Evolutionary conservation across 2,113 vertebrate species (phyloP), one percentile per base, ranked within the genome.

Genomic region (Oxygymnocypris stewartii): DNA sequence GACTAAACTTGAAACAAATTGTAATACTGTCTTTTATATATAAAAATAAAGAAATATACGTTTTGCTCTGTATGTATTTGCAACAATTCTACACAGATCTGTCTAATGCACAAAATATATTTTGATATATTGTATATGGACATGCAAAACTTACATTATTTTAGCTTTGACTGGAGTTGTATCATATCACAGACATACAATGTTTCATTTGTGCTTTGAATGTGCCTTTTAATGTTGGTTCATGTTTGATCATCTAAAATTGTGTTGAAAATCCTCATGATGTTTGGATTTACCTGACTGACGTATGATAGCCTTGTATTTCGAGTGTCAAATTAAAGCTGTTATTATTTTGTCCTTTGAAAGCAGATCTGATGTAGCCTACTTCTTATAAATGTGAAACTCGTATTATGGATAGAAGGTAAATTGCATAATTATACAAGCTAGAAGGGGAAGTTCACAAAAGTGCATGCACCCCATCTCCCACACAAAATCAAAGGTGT

Each of bases 31-130:
- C 31, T 79, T 40, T n/a, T 71, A 11, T 63, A 25, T 42, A 6
- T n/a, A 65, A 81, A 44, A 28, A 4, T 28, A 1, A 81, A 81
- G n/a, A 81, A 47, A 47, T 81, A 4, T 18, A 5, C 1, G 14
- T 28, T 47, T 81, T 44, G 51, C 31, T 59, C 73, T 76, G 12
- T 59, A 31, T 31, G 28, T 31, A 79, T 79, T n/a, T 79, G 31
- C 31, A 79, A 13, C 40, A 2, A 57, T 57, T 57, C 25, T 13
- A 63, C 12, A n/a, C 3, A 80, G 12, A 42, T 80, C 54, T 80
- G 20, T 80, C 37, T 80, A 40, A 40, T 79, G 49, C 47, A 78
- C 49, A 79, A 79, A 12, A 35, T 0, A 37, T 23, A 31, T 79
- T 37, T 54, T 37, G 23, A 47, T 59, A 8, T 61, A 4, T 61